Conservation (phyloP, 2,888 invertebrate genomes). For the Tipula unca region DNA sequence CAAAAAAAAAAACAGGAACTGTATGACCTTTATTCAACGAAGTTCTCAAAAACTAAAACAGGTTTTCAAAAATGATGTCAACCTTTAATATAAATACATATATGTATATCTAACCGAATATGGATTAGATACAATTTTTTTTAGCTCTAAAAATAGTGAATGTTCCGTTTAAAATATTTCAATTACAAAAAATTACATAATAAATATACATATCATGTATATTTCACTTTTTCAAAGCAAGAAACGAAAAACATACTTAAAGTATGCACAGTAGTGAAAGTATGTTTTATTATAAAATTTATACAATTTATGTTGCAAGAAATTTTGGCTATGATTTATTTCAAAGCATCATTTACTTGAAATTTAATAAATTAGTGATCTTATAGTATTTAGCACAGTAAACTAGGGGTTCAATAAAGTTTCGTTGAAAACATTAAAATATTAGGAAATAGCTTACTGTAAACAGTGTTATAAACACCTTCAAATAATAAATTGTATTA, state of each 20-base stretch:
- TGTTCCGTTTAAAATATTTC: background rate
- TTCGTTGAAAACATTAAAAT: background rate
- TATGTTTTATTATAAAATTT: background rate
- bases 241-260: background rate
- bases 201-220: background rate
- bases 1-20: background rate
- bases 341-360: too few relatives aligned
- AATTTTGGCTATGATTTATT: too few relatives aligned
- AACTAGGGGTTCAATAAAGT: background rate
- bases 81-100: background rate
- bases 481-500: background rate
- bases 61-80: background rate
- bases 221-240: background rate
- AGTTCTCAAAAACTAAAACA: background rate
- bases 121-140: background rate
- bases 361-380: too few relatives aligned
- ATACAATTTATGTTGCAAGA: background rate
- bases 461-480: background rate
- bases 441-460: too few relatives aligned
- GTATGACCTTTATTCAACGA: background rate
- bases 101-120: background rate
- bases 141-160: background rate
- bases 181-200: background rate
- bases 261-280: background rate
- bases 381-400: background rate